A percentile compares a stretch with the other conserved stretches of the same genome.
These are phyloP conservation scores for Caenorhabditis sp. DNA, from an alignment of 2,888 invertebrate genomes.

Conservation along the genomic window DNA sequence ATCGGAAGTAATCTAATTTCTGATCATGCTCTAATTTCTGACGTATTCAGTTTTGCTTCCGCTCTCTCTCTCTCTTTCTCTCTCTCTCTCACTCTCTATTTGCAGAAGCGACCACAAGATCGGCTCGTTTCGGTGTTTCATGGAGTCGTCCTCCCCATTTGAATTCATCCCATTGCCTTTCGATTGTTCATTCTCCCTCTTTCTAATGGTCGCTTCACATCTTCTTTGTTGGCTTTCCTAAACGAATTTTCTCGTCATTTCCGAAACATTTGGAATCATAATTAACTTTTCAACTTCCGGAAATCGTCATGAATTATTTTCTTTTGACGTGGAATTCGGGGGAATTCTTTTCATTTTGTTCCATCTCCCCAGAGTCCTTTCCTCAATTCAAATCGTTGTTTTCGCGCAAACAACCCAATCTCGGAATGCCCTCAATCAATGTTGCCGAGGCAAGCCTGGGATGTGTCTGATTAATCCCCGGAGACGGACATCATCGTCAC, in stretches of 20 bases:
- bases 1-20: too few relatives aligned
- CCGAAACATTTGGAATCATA: too few relatives aligned
- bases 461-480: conserved; percentile 48
- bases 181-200: conserved; percentile 37
- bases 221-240: conserved; percentile 3
- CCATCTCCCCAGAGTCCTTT: conserved; percentile 1
- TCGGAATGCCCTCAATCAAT: conserved; percentile 28
- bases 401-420: conserved; percentile 17
- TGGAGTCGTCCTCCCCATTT: conserved; percentile 10
- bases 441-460: not conserved
- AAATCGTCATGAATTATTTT: too few relatives aligned
- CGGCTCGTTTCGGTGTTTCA: conserved; percentile 17
- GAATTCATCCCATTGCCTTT: conserved; percentile 36
- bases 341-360: not conserved
- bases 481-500: conserved; percentile 16
- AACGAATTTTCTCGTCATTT: too few relatives aligned
- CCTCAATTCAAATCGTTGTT: conserved; percentile 15
- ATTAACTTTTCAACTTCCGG: too few relatives aligned
- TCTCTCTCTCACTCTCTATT: not conserved
- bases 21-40: not conserved
- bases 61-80: not conserved
- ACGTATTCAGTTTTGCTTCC: not conserved
- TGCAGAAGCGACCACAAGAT: not conserved
- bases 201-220: conserved; percentile 24
- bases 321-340: too few relatives aligned